These are phyloP conservation scores for Lepilemur septentrionalis DNA, from an alignment of 2,797 vertebrate genomes.

Conservation along the genomic window DNA sequence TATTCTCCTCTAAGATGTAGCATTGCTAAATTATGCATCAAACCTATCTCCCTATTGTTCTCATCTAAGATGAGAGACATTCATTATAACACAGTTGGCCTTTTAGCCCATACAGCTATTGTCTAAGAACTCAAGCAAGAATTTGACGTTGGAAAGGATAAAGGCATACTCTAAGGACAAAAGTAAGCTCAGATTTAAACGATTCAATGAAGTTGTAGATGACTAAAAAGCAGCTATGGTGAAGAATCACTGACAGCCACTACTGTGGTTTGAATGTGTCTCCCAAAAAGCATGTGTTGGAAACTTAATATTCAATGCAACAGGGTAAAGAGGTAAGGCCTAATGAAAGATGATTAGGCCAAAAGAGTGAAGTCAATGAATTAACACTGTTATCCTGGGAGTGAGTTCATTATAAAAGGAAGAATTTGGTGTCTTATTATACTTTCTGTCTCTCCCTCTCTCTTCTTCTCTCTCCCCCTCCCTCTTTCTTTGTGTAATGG, in stretches of 20 bases:
- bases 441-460: background rate
- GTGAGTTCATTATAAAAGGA: background rate
- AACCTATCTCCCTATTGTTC: background rate
- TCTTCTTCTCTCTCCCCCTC: background rate
- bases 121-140: background rate
- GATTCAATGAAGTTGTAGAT: background rate
- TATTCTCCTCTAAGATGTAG: background rate
- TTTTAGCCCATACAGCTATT: background rate
- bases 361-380: background rate
- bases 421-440: background rate
- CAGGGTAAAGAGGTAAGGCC: background rate
- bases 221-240: background rate
- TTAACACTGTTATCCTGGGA: background rate
- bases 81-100: background rate
- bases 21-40: background rate
- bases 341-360: background rate
- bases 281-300: background rate
- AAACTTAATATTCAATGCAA: background rate
- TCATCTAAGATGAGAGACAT: background rate
- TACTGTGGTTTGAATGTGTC: background rate
- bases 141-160: background rate
- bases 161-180: background rate
- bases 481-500: background rate
- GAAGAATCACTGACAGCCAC: background rate
- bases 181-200: background rate